Conservation (phyloP, 30 jellyfish, hydroid and myxozoan species). For the Aurelia sp. region DNA sequence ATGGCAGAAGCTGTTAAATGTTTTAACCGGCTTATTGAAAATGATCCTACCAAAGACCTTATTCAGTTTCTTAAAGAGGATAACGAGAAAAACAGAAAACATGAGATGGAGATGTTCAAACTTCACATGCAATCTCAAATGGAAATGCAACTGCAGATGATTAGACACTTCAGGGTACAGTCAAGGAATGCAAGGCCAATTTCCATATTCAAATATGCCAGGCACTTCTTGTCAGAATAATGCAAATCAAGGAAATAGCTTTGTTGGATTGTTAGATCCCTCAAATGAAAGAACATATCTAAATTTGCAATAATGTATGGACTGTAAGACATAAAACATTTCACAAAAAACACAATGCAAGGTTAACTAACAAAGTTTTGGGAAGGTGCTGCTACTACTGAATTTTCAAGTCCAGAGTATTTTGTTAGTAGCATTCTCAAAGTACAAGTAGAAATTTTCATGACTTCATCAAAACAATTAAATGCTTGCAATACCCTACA, state of each 20-base stretch:
- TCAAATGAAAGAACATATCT: neutral
- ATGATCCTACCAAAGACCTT: slow-evolving; percentile 17
- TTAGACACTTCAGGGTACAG: neutral
- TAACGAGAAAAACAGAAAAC: neutral
- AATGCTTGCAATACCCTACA: no score
- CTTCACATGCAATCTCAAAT: neutral
- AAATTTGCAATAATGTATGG: neutral
- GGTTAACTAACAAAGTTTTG: no score
- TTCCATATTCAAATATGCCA: neutral
- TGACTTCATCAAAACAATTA: no score
- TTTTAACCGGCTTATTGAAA: slow-evolving; percentile 29
- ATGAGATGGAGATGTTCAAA: slow-evolving; percentile 2
- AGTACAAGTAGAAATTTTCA: no score
- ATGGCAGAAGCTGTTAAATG: slow-evolving; percentile 26
- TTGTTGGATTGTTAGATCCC: neutral
- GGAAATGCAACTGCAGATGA: neutral
- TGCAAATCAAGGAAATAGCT: neutral
- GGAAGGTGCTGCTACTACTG: no score
- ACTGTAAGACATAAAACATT: no score
- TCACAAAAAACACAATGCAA: no score
- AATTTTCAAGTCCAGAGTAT: no score
- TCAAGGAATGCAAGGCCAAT: no score
- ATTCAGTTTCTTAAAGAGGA: neutral
- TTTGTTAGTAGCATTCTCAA: no score
- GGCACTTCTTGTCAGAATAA: neutral